These are phyloP conservation scores for Syrista parreyssii DNA, from an alignment of 2,888 invertebrate species.

Conservation along the genomic window DNA sequence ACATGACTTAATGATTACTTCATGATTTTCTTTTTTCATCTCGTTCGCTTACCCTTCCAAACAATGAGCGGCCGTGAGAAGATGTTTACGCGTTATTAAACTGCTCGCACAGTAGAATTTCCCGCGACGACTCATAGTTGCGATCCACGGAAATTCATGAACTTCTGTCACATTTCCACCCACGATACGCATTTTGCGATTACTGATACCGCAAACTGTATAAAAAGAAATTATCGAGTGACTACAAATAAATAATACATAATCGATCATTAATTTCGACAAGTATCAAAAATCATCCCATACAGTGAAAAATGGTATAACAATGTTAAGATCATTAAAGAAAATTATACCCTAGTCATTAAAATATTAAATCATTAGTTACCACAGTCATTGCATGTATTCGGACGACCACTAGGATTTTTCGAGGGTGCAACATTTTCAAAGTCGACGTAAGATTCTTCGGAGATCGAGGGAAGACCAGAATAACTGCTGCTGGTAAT, in stretches of 20 bases:
- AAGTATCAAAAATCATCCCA: background rate
- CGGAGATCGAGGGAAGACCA: slow-evolving; percentile 32
- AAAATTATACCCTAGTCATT: background rate
- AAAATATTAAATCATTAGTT: slow-evolving; percentile 30
- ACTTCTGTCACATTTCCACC: slow-evolving; percentile 75
- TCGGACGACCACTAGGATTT: slow-evolving; percentile 40
- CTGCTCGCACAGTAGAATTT: slow-evolving; percentile 80
- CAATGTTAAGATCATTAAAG: background rate
- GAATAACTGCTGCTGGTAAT: slow-evolving; percentile 32
- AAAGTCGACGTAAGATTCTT: slow-evolving; percentile 43
- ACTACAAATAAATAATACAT: background rate
- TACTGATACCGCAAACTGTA: slow-evolving; percentile 72
- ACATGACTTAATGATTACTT: background rate
- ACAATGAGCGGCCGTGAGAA: slow-evolving; percentile 83
- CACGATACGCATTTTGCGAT: slow-evolving; percentile 74
- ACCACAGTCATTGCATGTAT: slow-evolving; percentile 57
- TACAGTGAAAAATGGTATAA: background rate
- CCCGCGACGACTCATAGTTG: slow-evolving; percentile 74
- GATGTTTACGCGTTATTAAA: slow-evolving; percentile 76
- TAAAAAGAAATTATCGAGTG: slow-evolving; percentile 4
- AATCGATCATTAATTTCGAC: background rate
- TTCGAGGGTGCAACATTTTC: slow-evolving; percentile 29
- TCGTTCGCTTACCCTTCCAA: slow-evolving; percentile 73
- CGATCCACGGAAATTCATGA: slow-evolving; percentile 83
- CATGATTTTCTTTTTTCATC: background rate